Evolutionary conservation across 2,113 vertebrate species (phyloP), one percentile per base, ranked within the genome.

Genomic region (Bubalus kerabau): DNA sequence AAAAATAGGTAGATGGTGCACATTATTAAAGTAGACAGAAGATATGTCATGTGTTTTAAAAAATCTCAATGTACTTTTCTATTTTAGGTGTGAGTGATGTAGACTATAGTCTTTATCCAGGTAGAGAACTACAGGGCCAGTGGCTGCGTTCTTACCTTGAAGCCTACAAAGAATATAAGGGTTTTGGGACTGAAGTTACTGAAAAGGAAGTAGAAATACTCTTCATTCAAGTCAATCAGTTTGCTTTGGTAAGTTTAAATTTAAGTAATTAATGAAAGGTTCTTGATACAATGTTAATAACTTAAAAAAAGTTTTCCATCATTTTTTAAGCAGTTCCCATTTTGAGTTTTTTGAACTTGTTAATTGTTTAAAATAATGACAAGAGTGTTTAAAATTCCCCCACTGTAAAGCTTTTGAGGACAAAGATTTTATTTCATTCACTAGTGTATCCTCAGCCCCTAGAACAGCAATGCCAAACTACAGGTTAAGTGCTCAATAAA

Each of bases 211-310:
- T 99, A 95, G 99, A 99, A 97, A 88, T 99, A 74, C 99, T 99
- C 6, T 99, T 99, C n/a, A 99, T 99, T 90, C 99, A 99, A 97
- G 99, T 99, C 98, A 99, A 99, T 99, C 98, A 99, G 52, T 99
- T 99, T 98, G 99, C 99, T 67, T 98, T 99, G 99, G 99, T 99
- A 98, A 99, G 99, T 98, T 96, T 81, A 89, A 97, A 32, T 96
- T 26, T 52, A 10, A 84, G 43, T 8, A 89, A 8, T 74, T 52
- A 62, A 48, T 87, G 19, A 80, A 83, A 87, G 7, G 46, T 82
- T 92, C 64, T 95, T 84, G 46, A 16, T 85, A 36, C 57, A 60
- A n/a, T 87, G 85, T 88, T 13, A 59, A 56, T 67, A 93, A 6
- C 19, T 54, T 76, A 48, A 26, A 62, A 32, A 32, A 59, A 48